Evolutionary conservation across 92 coral and sea anemone genomes (phyloP), one percentile per base, ranked within the genome.

Genomic region (Montipora capitata): DNA sequence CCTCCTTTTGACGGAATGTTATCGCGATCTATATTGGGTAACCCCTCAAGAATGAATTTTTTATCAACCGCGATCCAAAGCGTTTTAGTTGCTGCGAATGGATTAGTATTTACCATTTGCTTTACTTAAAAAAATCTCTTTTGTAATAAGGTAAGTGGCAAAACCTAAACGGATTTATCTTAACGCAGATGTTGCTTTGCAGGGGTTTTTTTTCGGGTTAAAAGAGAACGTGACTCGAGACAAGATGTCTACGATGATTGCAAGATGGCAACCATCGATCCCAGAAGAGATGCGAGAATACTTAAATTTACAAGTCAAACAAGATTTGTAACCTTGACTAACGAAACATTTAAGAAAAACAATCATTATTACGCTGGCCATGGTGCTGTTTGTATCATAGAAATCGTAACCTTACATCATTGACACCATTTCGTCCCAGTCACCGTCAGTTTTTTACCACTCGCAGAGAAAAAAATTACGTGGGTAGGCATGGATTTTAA

Each of bases 11-110:
- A 56, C 77, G 77, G 41, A 62, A 0, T 45, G 0, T 73, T 73
- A 73, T 73, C 77, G 18, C 10, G 59, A 4, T 18, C 38, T 48
- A 73, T 73, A 73, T 73, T 73, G 77, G 39, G n/a, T 40, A 49
- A 48, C 77, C n/a, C 61, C n/a, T 6, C 13, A 10, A 12, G 17
- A 45, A 73, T 73, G 52, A 73, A 73, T 45, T n/a, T 73, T 59
- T 73, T 73, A 73, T 73, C 77, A 41, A 40, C 38, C 5, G 10
- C 77, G 18, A 17, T 45, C 48, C 35, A 73, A 17, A 44, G 40
- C 38, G 20, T 73, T 73, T 73, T 59, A 73, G 15, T 45, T 45
- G 40, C 14, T 73, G 27, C 40, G 41, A 72, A 73, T 13, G 38
- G 40, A 48, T 49, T 18, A 13, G 77, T 45, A 17, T 49, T 73